phyloP scores from a whole-genome alignment of 2,797 vertebrate species.

The Sebastes dallii region DNA sequence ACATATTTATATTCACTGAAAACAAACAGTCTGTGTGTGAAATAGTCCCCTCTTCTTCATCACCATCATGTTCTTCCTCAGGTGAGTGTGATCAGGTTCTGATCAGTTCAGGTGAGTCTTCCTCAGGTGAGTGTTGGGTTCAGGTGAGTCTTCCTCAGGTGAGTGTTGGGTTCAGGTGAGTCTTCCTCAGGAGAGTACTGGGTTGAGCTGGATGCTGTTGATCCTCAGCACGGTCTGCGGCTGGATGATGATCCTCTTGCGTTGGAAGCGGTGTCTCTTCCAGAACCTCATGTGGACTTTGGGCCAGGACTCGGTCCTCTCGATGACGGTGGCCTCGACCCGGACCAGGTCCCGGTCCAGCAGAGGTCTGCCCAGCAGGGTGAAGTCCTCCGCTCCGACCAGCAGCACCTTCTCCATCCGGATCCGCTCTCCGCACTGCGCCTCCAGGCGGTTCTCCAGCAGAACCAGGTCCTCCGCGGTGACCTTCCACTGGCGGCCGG shows the following conservation, averaged over 20 bases:
- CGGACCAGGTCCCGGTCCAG: constrained; percentile 87
- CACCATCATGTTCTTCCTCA: too few relatives aligned
- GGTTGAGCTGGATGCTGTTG: constrained; percentile 86
- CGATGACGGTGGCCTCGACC: constrained; percentile 92
- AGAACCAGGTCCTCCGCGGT: constrained; percentile 91
- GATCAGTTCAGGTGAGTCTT: too few relatives aligned
- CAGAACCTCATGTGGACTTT: constrained; percentile 88
- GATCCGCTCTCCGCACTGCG: constrained; percentile 90
- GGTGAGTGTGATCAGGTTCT: too few relatives aligned
- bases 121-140: too few relatives aligned
- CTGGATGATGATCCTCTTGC: constrained; percentile 80
- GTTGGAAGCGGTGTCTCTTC: constrained; percentile 85
- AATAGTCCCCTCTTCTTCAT: too few relatives aligned
- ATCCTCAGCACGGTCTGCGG: constrained; percentile 93
- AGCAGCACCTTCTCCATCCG: constrained; percentile 91
- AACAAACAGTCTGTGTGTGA: too few relatives aligned
- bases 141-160: too few relatives aligned
- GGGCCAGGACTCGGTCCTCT: constrained; percentile 93
- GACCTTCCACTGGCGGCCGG: constrained; percentile 94
- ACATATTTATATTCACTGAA: too few relatives aligned
- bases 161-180: too few relatives aligned
- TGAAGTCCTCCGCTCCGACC: constrained; percentile 86
- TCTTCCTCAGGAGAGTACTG: too few relatives aligned
- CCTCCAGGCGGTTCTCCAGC: constrained; percentile 86
- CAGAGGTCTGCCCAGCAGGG: constrained; percentile 89